A percentile compares a stretch with the other conserved stretches of the same genome.
These are phyloP conservation scores for Hypercompe scribonia DNA, from an alignment of 2,888 invertebrate genomes.

Conservation along the genomic window DNA sequence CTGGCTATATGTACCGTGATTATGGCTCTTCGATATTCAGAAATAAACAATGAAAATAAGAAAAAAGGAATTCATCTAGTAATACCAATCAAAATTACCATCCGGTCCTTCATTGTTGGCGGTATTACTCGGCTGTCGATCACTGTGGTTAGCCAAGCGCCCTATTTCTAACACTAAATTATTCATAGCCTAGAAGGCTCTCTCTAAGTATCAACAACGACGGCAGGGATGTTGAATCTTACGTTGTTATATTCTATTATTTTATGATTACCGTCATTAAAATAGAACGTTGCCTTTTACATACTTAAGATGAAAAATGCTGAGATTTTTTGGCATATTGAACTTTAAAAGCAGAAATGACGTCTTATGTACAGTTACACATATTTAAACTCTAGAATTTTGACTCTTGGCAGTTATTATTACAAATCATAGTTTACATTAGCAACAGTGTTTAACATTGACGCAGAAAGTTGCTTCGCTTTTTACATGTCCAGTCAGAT, in stretches of 20 bases:
- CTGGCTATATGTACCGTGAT: no score
- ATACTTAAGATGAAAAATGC: not conserved
- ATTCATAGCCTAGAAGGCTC: constrained; percentile 73
- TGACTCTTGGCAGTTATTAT: no score
- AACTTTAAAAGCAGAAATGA: not conserved
- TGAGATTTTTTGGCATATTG: not conserved
- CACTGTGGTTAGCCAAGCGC: constrained; percentile 59
- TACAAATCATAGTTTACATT: no score
- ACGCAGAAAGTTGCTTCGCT: not conserved
- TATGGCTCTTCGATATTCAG: no score
- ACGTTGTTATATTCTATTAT: constrained; percentile 42
- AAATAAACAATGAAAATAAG: no score
- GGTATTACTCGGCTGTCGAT: constrained; percentile 48
- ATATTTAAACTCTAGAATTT: no score
- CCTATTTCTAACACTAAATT: constrained; percentile 78
- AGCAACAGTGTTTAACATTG: no score
- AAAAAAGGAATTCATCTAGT: not conserved
- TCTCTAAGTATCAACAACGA: constrained; percentile 62
- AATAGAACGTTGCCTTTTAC: constrained; percentile 29
- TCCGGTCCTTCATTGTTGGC: constrained; percentile 16
- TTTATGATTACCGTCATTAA: constrained; percentile 44
- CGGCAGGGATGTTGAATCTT: constrained; percentile 50
- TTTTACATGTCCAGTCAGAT: not conserved
- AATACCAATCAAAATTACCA: not conserved
- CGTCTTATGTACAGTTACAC: not conserved